phyloP scores from a whole-genome alignment of 2,888 invertebrate species.

The Drosophila phalerata region DNA sequence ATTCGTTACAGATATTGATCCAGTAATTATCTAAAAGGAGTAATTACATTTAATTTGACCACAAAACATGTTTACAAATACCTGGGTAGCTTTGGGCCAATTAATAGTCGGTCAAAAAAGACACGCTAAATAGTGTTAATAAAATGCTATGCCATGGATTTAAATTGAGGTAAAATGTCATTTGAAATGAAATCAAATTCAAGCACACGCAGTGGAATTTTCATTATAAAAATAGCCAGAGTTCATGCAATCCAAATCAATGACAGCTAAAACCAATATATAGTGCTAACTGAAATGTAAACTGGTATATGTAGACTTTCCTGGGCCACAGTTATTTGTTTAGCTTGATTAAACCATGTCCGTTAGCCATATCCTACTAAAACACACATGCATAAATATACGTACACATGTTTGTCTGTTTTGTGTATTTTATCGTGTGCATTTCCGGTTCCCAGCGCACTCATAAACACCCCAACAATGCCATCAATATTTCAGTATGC shows the following conservation, averaged over 20 bases:
- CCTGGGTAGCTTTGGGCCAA: not conserved
- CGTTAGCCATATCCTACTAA: constrained; percentile 29
- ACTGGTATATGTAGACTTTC: constrained; percentile 1
- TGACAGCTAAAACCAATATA: constrained; percentile 19
- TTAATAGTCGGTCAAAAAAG: constrained; percentile 2
- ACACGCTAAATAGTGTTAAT: constrained; percentile 1
- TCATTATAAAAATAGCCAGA: constrained; percentile 23
- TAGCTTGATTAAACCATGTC: constrained; percentile 57
- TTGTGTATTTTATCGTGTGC: constrained; percentile 23
- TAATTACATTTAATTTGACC: constrained; percentile 10
- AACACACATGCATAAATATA: not conserved
- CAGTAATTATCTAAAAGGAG: constrained; percentile 1
- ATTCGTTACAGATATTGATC: constrained; percentile 7
- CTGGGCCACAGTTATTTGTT: constrained; percentile 40
- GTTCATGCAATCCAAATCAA: constrained; percentile 22
- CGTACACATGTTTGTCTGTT: constrained; percentile 5
- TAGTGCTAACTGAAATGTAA: constrained; percentile 13
- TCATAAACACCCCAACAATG: constrained; percentile 28
- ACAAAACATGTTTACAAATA: constrained; percentile 13
- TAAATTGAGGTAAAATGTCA: constrained; percentile 4
- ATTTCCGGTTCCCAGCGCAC: constrained; percentile 33
- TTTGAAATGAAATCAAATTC: constrained; percentile 14
- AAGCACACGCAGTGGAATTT: constrained; percentile 11
- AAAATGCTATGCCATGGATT: constrained; percentile 1
- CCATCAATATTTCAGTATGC: constrained; percentile 24